Percentiles rank a stretch among this genome's conserved stretches.
These are phyloP conservation scores for Rotaria sp. DNA, from an alignment of 2,888 invertebrate species.

Conservation along the genomic window DNA sequence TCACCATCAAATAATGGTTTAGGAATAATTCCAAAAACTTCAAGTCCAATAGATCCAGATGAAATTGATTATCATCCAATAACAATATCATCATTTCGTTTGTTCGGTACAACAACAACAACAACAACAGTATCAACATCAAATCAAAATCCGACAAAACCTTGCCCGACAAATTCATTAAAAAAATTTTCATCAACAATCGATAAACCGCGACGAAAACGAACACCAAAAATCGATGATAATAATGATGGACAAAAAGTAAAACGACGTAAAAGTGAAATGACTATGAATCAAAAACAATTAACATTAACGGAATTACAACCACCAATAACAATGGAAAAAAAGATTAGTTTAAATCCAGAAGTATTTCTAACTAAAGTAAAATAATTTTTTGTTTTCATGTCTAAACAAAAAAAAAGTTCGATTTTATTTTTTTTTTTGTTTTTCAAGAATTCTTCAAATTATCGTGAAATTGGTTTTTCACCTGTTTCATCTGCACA, in stretches of 20 bases:
- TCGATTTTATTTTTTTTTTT: not conserved
- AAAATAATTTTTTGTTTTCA: not conserved
- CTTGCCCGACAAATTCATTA: not conserved
- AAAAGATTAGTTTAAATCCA: not conserved
- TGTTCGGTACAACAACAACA: not conserved
- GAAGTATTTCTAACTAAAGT: not conserved
- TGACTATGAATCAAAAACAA: not conserved
- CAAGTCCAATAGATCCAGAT: not conserved
- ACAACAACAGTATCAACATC: not conserved
- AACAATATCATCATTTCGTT: not conserved
- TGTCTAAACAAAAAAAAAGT: too few relatives aligned
- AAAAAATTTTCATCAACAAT: not conserved
- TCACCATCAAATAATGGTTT: not conserved
- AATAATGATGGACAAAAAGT: not conserved
- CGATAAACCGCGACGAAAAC: constrained; percentile 12
- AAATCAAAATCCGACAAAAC: not conserved
- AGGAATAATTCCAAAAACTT: not conserved
- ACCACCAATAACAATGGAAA: not conserved
- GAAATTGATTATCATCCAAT: not conserved
- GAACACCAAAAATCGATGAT: constrained; percentile 7
- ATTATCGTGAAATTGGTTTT: constrained; percentile 2
- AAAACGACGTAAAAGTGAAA: not conserved
- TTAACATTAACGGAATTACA: not conserved
- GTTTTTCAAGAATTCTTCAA: not conserved
- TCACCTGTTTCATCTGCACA: constrained; percentile 13